phyloP scores from a whole-genome alignment of 2,797 vertebrate species.

The Leucoraja ocellata region DNA sequence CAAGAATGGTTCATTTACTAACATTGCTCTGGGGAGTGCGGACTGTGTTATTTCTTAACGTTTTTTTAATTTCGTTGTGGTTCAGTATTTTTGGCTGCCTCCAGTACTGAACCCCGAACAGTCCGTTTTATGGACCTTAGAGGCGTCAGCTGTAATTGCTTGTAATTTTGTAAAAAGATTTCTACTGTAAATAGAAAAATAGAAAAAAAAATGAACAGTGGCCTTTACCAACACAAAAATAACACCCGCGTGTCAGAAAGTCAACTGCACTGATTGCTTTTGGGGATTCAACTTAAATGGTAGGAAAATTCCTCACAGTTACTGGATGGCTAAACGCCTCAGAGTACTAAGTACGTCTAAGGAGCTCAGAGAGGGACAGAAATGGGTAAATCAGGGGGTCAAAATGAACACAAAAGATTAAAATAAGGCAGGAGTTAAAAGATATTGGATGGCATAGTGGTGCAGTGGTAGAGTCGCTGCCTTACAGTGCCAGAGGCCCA shows the following conservation, averaged over 20 bases:
- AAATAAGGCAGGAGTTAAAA: background rate
- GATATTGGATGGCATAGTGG: too few species aligned
- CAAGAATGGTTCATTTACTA: constrained; percentile 38
- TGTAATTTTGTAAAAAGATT: constrained; percentile 19
- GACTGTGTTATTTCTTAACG: constrained; percentile 2
- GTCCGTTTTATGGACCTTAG: constrained; percentile 22
- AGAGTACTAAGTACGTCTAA: background rate
- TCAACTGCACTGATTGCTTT: background rate
- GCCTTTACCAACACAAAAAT: constrained; percentile 2
- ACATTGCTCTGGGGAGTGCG: constrained; percentile 16
- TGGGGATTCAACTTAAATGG: constrained; percentile 10
- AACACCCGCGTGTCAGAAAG: background rate
- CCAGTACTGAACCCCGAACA: background rate
- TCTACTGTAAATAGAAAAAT: constrained; percentile 36
- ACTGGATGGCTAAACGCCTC: background rate
- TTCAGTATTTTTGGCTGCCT: constrained; percentile 16
- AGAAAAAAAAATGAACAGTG: constrained; percentile 5
- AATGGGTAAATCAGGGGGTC: background rate
- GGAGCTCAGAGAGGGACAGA: background rate
- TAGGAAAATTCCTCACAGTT: constrained; percentile 19
- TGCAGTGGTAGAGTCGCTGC: too few species aligned
- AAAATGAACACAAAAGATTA: background rate
- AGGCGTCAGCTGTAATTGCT: constrained; percentile 30
- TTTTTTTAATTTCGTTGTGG: constrained; percentile 1
- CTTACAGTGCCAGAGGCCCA: too few species aligned